A percentile compares a stretch with the other conserved stretches of the same genome.
Conservation (phyloP, 2,113 vertebrate genomes). For the Eidolon helvum region DNA sequence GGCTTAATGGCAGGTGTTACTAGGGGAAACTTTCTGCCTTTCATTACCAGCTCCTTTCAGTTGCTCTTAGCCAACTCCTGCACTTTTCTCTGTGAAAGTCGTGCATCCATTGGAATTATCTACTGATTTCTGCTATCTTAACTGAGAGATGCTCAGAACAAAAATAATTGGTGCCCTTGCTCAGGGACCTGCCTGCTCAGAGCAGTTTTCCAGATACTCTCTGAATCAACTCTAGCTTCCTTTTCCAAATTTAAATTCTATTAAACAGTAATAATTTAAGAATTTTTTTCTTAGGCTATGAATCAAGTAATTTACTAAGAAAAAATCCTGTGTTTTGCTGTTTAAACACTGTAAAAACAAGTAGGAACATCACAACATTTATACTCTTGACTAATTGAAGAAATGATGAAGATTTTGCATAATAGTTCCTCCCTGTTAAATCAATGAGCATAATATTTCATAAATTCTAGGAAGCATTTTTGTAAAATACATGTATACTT, state of each 20-base stretch:
- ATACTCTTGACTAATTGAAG: neutral
- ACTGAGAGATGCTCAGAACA: neutral
- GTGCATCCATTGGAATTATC: neutral
- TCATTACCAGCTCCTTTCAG: neutral
- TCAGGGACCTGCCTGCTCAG: neutral
- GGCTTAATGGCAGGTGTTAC: neutral
- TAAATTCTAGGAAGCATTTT: neutral
- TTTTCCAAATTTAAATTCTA: neutral
- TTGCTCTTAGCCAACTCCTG: neutral
- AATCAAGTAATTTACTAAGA: neutral
- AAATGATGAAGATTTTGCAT: neutral
- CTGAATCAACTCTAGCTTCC: neutral
- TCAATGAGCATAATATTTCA: neutral
- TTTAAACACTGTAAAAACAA: neutral
- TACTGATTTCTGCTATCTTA: neutral
- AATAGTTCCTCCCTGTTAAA: neutral
- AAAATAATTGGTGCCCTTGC: neutral
- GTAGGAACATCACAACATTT: neutral
- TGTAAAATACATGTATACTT: neutral
- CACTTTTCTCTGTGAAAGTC: neutral
- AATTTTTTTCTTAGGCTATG: neutral
- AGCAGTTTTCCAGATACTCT: neutral
- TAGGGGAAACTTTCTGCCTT: neutral
- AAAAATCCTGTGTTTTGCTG: neutral
- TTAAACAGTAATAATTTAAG: neutral